Evolutionary conservation across 2,888 invertebrate species (phyloP).

Genomic region (Osedax fenrisi): DNA sequence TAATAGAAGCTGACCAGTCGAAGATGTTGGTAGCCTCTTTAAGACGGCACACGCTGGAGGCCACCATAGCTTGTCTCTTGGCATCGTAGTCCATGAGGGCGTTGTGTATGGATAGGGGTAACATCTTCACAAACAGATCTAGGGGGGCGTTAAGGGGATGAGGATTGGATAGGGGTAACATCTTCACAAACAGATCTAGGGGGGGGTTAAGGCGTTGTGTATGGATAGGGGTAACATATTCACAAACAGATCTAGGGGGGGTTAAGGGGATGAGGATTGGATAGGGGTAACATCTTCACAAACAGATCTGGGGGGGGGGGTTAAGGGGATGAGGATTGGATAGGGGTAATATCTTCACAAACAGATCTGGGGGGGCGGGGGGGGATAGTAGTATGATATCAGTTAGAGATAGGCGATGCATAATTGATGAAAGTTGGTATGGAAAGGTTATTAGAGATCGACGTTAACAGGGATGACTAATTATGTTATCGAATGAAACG

Average conservation of each 20-base stretch:
- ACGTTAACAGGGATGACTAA: too few species aligned
- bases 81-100: slow-evolving; percentile 74
- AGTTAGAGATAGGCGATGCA: too few species aligned
- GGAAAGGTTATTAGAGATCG: too few species aligned
- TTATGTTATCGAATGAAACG: too few species aligned
- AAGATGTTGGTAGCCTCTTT: slow-evolving; percentile 80
- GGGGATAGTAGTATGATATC: too few species aligned
- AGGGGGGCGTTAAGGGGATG: slow-evolving; percentile 33
- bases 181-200: slow-evolving; percentile 69
- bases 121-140: slow-evolving; percentile 76
- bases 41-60: slow-evolving; percentile 70
- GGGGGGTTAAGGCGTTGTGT: slow-evolving; percentile 46
- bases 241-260: slow-evolving; percentile 67
- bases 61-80: slow-evolving; percentile 72
- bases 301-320: slow-evolving; percentile 67
- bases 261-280: slow-evolving; percentile 54
- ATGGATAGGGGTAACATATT: slow-evolving; percentile 75
- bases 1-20: slow-evolving; percentile 68
- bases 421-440: too few species aligned
- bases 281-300: slow-evolving; percentile 71
- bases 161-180: slow-evolving; percentile 81
- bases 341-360: too few species aligned
- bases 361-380: too few species aligned
- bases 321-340: too few species aligned
- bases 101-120: slow-evolving; percentile 80